Conservation (phyloP, 2,113 vertebrate species). For the Platichthys stellatus region DNA sequence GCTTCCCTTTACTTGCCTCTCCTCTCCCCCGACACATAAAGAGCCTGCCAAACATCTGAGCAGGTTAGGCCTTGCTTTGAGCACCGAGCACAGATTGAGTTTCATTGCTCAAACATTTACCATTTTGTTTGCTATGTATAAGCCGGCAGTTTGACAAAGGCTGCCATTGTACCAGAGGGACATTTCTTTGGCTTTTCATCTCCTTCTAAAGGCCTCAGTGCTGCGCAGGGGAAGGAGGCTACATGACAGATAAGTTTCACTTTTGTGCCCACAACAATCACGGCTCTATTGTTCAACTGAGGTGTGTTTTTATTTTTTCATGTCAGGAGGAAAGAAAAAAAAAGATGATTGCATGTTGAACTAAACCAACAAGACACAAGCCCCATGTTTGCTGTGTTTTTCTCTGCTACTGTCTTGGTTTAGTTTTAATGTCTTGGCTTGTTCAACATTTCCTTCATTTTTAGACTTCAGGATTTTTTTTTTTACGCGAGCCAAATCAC, state of each 20-base stretch:
- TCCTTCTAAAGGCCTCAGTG: slow-evolving; percentile 43
- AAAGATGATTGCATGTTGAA: slow-evolving; percentile 64
- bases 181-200: slow-evolving; percentile 61
- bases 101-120: slow-evolving; percentile 75
- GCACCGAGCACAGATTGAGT: slow-evolving; percentile 49
- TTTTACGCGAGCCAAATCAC: slow-evolving; percentile 25
- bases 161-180: slow-evolving; percentile 63
- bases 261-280: slow-evolving; percentile 64
- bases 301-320: slow-evolving; percentile 23
- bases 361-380: slow-evolving; percentile 56
- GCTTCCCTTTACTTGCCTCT: slow-evolving; percentile 17
- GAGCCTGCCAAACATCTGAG: slow-evolving; percentile 52
- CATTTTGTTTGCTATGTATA: slow-evolving; percentile 69
- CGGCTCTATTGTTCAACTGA: slow-evolving; percentile 55
- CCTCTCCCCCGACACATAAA: slow-evolving; percentile 33
- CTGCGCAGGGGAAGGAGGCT: slow-evolving; percentile 38
- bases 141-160: slow-evolving; percentile 70
- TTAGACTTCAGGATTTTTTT: slow-evolving; percentile 17
- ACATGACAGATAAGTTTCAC: slow-evolving; percentile 67
- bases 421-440: slow-evolving; percentile 61
- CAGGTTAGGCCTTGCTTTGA: slow-evolving; percentile 65
- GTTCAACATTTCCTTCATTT: slow-evolving; percentile 55
- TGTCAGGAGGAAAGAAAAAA: slow-evolving; percentile 27
- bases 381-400: slow-evolving; percentile 47
- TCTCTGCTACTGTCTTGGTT: slow-evolving; percentile 52